Evolutionary conservation across 2,888 invertebrate species (phyloP), one percentile per base, ranked within the genome.

Genomic region (Dryocosmus kuriphilus): DNA sequence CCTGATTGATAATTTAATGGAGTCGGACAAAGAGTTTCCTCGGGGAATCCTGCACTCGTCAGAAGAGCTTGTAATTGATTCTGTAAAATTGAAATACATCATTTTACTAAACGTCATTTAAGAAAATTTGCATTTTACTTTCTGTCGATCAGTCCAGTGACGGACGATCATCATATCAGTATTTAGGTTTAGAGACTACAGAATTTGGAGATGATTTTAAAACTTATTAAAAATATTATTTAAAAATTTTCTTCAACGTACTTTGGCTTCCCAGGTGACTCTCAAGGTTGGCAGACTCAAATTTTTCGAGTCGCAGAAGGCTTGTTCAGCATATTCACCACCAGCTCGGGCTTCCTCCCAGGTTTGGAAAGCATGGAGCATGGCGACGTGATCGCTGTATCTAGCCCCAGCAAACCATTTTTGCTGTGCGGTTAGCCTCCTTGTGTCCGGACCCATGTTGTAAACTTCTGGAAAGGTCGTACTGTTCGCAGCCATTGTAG

Each of bases 391-490:
- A 92, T 99, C 99, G 6, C 98, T 98, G 87, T 95, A 96, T 67
- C 98, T 93, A 77, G 95, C 95, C 0, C 98, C 99, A 4, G 97
- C 96, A 82, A 99, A 93, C 38, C 96, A 95, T 79, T 96, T 94
- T 91, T 99, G 99, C 84, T 97, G 96, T 85, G 94, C 94, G 11
- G 96, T 95, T 79, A 99, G 93, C 22, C 98, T 93, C 8, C 96
- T 93, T 74, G 95, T 94, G 0, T 94, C 94, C n/a, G 95, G 95
- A 82, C 96, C 96, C 86, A 97, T 93, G 4, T 96, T 94, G 91
- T 98, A 99, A 6, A 99, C 97, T 92, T 99, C 98, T 0, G 98
- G 98, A 92, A 98, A 98, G 0, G 98, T 98, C 60, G 98, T 97
- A 7, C 97, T 97, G 91, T 98, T 98, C 16, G 99, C 98, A 0